phyloP scores from a whole-genome alignment of 2,797 vertebrate species.

The Amazona ochrocephala region DNA sequence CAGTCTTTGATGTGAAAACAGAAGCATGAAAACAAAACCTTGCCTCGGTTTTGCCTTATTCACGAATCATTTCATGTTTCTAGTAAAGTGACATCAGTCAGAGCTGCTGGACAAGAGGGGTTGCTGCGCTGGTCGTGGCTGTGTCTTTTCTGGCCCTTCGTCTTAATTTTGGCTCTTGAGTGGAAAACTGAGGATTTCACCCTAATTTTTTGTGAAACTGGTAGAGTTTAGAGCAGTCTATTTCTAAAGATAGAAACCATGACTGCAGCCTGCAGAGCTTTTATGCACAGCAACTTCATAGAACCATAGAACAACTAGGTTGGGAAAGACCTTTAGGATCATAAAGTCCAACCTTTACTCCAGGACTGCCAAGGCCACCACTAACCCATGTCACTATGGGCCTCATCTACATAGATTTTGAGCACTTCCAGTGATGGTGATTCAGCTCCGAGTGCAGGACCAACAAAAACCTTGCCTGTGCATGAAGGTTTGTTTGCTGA shows the following conservation, averaged over 20 bases:
- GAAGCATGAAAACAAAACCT: neutral
- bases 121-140: rapidly evolving
- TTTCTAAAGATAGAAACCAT: neutral
- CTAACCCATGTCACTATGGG: neutral
- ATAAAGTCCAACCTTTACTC: neutral
- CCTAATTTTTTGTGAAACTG: neutral
- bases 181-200: neutral
- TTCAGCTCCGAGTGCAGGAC: neutral
- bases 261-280: neutral
- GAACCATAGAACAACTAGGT: neutral
- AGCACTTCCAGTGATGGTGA: neutral
- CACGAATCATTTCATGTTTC: neutral
- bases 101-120: neutral
- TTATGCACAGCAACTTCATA: neutral
- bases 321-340: neutral
- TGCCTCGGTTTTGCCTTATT: neutral
- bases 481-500: neutral
- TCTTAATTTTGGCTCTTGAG: neutral
- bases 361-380: neutral
- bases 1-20: neutral
- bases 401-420: neutral
- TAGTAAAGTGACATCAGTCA: neutral
- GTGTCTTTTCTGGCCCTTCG: neutral
- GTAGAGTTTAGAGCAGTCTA: neutral
- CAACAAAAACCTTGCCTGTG: rapidly evolving